Percentiles rank a stretch among this genome's conserved stretches.
phyloP scores from a whole-genome alignment of 2,797 vertebrate species.

The Dromococcyx pavoninus region DNA sequence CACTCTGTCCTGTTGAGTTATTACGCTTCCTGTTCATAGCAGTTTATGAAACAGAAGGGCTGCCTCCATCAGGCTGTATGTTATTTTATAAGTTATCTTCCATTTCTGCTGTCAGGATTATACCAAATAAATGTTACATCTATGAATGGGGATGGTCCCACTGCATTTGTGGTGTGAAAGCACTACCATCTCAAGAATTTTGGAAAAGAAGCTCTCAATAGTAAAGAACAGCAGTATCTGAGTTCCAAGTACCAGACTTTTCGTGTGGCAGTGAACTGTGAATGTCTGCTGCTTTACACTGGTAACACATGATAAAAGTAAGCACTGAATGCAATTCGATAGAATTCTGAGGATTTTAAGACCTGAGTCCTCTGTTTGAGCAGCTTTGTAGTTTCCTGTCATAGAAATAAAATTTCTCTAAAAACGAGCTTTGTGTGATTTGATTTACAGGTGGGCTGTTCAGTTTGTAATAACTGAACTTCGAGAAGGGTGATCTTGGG shows the following conservation, averaged over 20 bases:
- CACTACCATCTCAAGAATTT: background rate
- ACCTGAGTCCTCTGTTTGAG: constrained; percentile 19
- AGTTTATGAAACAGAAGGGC: background rate
- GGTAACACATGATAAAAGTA: background rate
- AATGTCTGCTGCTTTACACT: constrained; percentile 9
- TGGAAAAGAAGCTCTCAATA: background rate
- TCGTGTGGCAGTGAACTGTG: background rate
- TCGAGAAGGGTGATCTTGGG: background rate
- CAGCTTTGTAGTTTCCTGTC: constrained; percentile 55
- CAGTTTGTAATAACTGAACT: background rate
- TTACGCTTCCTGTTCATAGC: background rate
- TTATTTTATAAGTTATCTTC: background rate
- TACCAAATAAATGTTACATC: background rate
- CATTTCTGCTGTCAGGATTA: background rate
- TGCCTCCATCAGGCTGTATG: background rate
- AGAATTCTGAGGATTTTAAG: constrained; percentile 57
- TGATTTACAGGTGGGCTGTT: background rate
- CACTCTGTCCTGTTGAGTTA: background rate
- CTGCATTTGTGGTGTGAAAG: background rate
- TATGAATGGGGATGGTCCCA: background rate
- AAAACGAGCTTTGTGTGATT: background rate
- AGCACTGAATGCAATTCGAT: constrained; percentile 31
- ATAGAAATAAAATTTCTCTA: constrained; percentile 66
- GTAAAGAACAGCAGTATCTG: background rate
- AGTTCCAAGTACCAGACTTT: background rate